Conservation (phyloP, 2,113 vertebrate species). For the Nothocercus julius region DNA sequence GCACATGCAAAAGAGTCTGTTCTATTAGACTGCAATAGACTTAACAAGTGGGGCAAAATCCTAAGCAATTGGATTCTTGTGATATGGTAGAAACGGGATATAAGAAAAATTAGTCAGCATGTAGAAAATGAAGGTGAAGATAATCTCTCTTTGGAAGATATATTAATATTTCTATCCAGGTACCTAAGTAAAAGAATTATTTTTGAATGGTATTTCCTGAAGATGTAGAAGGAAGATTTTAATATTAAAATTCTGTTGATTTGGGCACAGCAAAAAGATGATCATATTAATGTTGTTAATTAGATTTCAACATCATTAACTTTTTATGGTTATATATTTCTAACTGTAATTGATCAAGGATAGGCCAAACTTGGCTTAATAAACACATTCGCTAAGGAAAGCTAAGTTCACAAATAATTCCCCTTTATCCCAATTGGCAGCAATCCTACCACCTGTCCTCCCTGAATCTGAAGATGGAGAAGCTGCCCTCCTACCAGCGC, state of each 20-base stretch:
- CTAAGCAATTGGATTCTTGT: background rate
- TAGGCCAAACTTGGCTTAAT: background rate
- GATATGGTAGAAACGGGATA: background rate
- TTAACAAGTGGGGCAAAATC: background rate
- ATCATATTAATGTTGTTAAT: background rate
- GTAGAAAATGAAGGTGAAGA: background rate
- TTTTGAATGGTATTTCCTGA: background rate
- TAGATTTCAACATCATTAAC: slow-evolving; percentile 5
- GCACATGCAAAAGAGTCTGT: background rate
- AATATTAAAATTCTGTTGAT: background rate
- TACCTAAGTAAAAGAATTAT: background rate
- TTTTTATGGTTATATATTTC: background rate
- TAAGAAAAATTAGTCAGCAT: background rate
- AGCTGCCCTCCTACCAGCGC: background rate
- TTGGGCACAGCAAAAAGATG: background rate
- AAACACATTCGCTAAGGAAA: background rate
- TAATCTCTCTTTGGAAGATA: background rate
- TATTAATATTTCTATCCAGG: background rate
- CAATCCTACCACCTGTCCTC: background rate
- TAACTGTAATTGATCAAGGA: background rate
- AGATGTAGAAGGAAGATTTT: background rate
- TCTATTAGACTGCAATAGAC: background rate
- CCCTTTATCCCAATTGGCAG: background rate
- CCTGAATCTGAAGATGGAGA: background rate
- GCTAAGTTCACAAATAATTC: background rate